Evolutionary conservation across 2,888 invertebrate genomes (phyloP).

Genomic region (Amphiduros pacificus): DNA sequence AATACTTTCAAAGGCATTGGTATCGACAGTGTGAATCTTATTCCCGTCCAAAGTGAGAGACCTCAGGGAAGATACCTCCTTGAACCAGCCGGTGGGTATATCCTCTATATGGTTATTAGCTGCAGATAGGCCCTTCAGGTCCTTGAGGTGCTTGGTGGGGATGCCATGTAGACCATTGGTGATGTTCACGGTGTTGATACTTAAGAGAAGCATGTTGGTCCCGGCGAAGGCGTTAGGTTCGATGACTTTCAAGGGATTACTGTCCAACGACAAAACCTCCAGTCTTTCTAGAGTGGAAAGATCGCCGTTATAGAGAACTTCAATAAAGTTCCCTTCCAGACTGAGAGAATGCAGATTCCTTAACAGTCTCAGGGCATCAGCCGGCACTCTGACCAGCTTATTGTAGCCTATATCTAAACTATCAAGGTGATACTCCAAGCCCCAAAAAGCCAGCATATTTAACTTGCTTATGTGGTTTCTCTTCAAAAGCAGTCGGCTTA

Average conservation of each 20-base stretch:
- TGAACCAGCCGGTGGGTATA: conserved; percentile 27
- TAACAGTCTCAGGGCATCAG: conserved; percentile 25
- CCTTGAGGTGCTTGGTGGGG: conserved; percentile 19
- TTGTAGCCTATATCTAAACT: conserved; percentile 31
- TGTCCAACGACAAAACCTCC: conserved; percentile 28
- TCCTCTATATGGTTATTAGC: conserved; percentile 12
- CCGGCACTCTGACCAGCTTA: conserved; percentile 23
- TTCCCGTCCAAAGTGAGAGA: conserved; percentile 27
- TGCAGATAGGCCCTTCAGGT: conserved; percentile 23
- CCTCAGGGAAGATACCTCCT: conserved; percentile 10
- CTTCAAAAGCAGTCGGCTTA: conserved; percentile 26
- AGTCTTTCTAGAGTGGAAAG: conserved; percentile 22
- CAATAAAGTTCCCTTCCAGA: conserved; percentile 27
- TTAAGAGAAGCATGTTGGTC: conserved; percentile 25
- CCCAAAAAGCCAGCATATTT: conserved; percentile 31
- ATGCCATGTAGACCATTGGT: conserved; percentile 21
- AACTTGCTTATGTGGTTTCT: conserved; percentile 25
- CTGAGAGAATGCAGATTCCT: conserved; percentile 24
- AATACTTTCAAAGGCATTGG: conserved; percentile 15
- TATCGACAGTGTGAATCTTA: conserved; percentile 8
- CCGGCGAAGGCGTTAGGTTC: conserved; percentile 19
- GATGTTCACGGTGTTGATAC: conserved; percentile 20
- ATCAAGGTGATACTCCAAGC: conserved; percentile 29
- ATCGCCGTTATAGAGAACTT: conserved; percentile 14
- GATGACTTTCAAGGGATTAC: conserved; percentile 27